A percentile compares a stretch with the other conserved stretches of the same genome.
Evolutionary conservation across 2,113 vertebrate genomes (phyloP).

Genomic region (Neolamprologus devosi): DNA sequence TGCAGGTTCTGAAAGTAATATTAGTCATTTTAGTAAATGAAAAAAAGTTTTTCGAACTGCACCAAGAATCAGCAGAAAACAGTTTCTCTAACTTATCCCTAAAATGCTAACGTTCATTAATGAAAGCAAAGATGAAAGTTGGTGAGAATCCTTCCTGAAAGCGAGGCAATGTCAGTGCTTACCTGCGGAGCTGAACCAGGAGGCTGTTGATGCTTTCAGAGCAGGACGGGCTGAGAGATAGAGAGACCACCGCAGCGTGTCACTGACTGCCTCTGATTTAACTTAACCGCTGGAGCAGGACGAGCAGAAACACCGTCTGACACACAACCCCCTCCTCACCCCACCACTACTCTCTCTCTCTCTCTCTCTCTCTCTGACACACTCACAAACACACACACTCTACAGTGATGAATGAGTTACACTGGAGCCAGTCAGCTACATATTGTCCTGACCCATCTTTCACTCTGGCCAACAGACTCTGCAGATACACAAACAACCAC

Average conservation of each 20-base stretch:
- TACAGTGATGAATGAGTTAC: slow-evolving; percentile 44
- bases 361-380: not conserved
- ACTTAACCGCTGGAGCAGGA: slow-evolving; percentile 58
- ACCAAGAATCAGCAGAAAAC: not conserved
- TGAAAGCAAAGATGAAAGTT: not conserved
- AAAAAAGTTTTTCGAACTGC: not conserved
- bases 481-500: slow-evolving; percentile 18
- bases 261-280: slow-evolving; percentile 53
- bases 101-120: not conserved
- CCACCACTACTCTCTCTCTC: not conserved
- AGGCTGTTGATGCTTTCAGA: slow-evolving; percentile 33
- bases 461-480: not conserved
- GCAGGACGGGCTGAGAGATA: not conserved
- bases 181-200: slow-evolving; percentile 38
- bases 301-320: slow-evolving; percentile 50
- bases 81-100: not conserved
- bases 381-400: slow-evolving; percentile 19
- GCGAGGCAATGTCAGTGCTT: slow-evolving; percentile 8
- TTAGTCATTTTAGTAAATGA: not conserved
- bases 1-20: not conserved
- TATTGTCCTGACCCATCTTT: slow-evolving; percentile 27
- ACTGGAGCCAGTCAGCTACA: slow-evolving; percentile 1
- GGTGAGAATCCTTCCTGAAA: not conserved
- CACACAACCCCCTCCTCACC: slow-evolving; percentile 18
- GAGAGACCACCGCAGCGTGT: slow-evolving; percentile 44